Evolutionary conservation across 2,888 invertebrate species (phyloP).

Genomic region (Neuroscelio doddi): DNA sequence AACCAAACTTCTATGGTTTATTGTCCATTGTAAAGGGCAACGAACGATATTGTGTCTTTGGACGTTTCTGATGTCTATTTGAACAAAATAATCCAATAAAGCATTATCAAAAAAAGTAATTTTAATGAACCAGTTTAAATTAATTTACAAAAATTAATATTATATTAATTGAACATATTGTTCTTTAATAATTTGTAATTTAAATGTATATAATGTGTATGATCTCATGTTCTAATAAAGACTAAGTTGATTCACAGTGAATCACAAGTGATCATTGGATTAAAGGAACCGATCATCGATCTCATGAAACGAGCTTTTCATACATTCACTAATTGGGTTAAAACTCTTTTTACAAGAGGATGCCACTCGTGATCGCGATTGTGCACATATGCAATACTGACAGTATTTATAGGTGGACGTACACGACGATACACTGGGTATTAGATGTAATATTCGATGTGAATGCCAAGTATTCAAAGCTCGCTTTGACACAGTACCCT

Average conservation of each 20-base stretch:
- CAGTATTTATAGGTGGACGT: neutral
- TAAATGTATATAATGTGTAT: neutral
- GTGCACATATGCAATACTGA: constrained; percentile 5
- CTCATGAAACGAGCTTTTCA: constrained; percentile 13
- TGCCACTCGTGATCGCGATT: constrained; percentile 23
- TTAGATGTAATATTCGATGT: constrained; percentile 18
- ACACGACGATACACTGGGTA: constrained; percentile 22
- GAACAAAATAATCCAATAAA: too few species aligned
- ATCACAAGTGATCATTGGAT: neutral
- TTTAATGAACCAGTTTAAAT: too few species aligned
- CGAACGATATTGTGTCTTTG: neutral
- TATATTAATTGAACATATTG: neutral
- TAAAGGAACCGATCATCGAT: neutral
- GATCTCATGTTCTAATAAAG: too few species aligned
- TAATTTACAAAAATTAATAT: too few species aligned
- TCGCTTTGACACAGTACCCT: constrained; percentile 10
- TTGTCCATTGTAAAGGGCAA: neutral
- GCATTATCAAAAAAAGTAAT: too few species aligned
- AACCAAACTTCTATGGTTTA: neutral
- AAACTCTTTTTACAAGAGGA: constrained; percentile 23
- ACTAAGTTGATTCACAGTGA: too few species aligned
- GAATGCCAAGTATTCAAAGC: constrained; percentile 24
- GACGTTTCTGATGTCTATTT: neutral
- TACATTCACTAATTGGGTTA: constrained; percentile 27
- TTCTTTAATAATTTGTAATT: neutral